phyloP scores from a whole-genome alignment of 2,888 invertebrate species.

The Encarsia formosa region DNA sequence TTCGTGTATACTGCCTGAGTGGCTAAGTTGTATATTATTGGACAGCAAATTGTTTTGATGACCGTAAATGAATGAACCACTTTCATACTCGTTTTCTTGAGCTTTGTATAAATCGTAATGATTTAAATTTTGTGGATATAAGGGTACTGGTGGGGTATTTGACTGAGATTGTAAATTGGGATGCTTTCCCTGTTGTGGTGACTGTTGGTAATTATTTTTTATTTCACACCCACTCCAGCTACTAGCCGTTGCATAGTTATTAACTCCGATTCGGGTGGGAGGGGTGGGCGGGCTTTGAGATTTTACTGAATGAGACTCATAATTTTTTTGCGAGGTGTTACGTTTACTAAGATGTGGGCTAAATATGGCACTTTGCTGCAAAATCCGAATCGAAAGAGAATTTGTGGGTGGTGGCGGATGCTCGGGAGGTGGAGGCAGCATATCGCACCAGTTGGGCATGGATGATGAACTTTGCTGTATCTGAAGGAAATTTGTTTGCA shows the following conservation, averaged over 20 bases:
- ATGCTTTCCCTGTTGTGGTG: constrained; percentile 33
- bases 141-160: constrained; percentile 45
- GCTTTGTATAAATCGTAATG: constrained; percentile 45
- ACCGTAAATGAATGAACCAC: constrained; percentile 48
- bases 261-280: constrained; percentile 39
- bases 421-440: constrained; percentile 63
- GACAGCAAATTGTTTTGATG: constrained; percentile 33
- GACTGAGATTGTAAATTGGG: constrained; percentile 48
- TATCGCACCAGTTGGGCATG: constrained; percentile 61
- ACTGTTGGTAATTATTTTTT: background rate
- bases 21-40: constrained; percentile 34
- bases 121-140: constrained; percentile 45
- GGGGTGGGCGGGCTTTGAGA: constrained; percentile 48
- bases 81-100: constrained; percentile 49
- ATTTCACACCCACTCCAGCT: constrained; percentile 37
- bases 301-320: constrained; percentile 40
- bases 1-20: constrained; percentile 31
- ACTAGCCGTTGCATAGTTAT: background rate
- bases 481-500: constrained; percentile 28
- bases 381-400: constrained; percentile 34
- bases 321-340: constrained; percentile 34
- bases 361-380: constrained; percentile 37
- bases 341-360: constrained; percentile 47
- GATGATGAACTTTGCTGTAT: constrained; percentile 24
- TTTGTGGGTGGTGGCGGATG: constrained; percentile 55